Evolutionary conservation across 92 coral and sea anemone genomes (phyloP), one percentile per base, ranked within the genome.

Genomic region (Epizoanthus illoricatus): DNA sequence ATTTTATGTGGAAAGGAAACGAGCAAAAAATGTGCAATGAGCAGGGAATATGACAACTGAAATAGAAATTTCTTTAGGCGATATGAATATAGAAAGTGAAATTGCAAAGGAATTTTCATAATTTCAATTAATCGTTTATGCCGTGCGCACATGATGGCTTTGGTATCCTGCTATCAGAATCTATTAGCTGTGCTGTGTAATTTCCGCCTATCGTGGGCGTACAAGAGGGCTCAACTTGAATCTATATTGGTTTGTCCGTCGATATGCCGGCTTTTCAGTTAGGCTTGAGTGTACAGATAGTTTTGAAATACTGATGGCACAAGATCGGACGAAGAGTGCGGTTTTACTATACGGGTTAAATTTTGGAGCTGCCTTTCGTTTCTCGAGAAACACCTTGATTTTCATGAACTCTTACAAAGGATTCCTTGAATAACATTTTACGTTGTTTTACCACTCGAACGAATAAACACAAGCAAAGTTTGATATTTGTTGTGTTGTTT

Each of bases 201-300:
- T 78, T 78, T 78, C 82, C 82, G 82, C 60, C 82, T 42, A 36
- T 45, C 71, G 82, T 78, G 82, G 82, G 82, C 71, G 82, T 78
- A 13, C 62, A 62, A 62, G 40, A 43, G 58, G 18, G 12, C 39
- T 76, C 70, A 18, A 18, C 10, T 20, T 20, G 71, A 78, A 52
- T 5, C 13, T 9, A 52, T 78, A 78, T 78, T 56, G 82, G 82
- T 78, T 78, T 78, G 59, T 78, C 69, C 65, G 13, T 58, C 43
- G 56, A 52, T 20, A 43, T 63, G 60, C 82, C 82, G 82, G 71
- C 60, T 39, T 7, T 75, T 42, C 61, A 57, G 21, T 20, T 40
- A 28, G 36, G 56, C 56, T 78, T 78, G 65, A 54, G 69, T 75
- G 82, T 45, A 41, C 73, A 43, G 71, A 63, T 69, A 18, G 49